Evolutionary conservation across 35 echinoderm and acorn worm species (phyloP), one percentile per base, ranked within the genome.

Genomic region (Lytechinus pictus): DNA sequence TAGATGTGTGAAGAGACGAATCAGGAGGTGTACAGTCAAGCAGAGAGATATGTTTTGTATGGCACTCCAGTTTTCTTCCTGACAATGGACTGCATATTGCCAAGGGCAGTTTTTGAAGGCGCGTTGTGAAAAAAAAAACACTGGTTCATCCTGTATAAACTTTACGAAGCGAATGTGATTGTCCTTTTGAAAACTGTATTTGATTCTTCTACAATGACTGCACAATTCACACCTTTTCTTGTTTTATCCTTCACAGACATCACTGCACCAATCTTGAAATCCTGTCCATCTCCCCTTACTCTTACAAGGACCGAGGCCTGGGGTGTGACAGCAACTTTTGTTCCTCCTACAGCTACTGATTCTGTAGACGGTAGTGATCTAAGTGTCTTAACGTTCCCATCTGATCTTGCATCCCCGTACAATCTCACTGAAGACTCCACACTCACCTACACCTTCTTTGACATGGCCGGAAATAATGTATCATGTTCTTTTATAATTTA

Each of bases 341-440:
- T 95, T 54, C 79, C 58, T 19, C 96, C 97, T 9, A 66, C 27
- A 12, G 96, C 97, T 10, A 87, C 13, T 52, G 97, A 98, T 86
- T 97, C 96, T 21, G 91, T 61, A 53, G 96, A 90, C 9, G 54
- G 57, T 24, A 92, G 53, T 24, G 9, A 19, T n/a, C 94, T 94
- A 3, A 58, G 10, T 13, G 95, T 97, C 27, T 21, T 94, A 4
- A 97, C 54, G 33, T 61, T 89, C 8, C 97, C 97, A 11, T 3
- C 44, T 19, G 94, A 95, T 86, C 92, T 98, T 12, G 28, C 87
- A 4, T 97, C 97, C 44, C 97, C 97, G 1, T 97, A 97, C 88
- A 90, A 93, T 29, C 95, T 98, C 86, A 94, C 91, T 10, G 61
- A 90, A 55, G 95, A 96, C 93, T 96, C 97, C 9, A 52, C 89